Percentiles rank a stretch among this genome's conserved stretches.
Conservation (phyloP, 2,888 invertebrate species). For the Entomobrya proxima region DNA sequence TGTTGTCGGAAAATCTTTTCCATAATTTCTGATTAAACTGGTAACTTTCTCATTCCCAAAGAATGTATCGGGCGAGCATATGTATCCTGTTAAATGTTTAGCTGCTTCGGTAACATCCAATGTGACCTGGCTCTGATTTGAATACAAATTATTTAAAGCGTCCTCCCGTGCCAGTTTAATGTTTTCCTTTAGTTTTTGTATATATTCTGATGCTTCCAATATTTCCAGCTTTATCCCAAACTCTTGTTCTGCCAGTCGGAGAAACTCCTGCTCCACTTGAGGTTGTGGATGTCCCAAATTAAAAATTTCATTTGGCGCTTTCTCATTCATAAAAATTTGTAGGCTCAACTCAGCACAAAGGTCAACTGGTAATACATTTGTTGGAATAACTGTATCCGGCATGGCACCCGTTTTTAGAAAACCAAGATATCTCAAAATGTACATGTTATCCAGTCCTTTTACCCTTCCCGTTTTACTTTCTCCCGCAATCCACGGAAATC, state of each 20-base stretch:
- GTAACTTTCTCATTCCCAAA: slow-evolving; percentile 42
- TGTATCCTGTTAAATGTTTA: slow-evolving; percentile 6
- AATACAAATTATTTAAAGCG: not conserved
- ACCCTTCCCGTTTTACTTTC: not conserved
- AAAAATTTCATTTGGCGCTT: slow-evolving; percentile 8
- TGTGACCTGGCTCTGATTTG: not conserved
- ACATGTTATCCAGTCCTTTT: not conserved
- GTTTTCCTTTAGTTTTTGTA: not conserved
- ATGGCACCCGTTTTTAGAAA: not conserved
- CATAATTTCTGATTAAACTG: slow-evolving; percentile 28
- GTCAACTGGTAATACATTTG: not conserved
- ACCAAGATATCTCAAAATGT: not conserved
- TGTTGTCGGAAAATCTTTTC: not conserved
- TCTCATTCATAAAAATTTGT: not conserved
- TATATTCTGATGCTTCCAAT: slow-evolving; percentile 36
- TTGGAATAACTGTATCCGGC: not conserved
- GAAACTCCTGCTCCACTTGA: slow-evolving; percentile 48
- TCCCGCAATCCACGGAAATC: slow-evolving; percentile 20
- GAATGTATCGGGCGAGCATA: slow-evolving; percentile 23
- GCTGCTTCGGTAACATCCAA: slow-evolving; percentile 8
- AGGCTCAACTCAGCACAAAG: not conserved
- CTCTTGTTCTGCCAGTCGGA: slow-evolving; percentile 44
- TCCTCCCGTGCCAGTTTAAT: not conserved
- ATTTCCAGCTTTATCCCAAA: slow-evolving; percentile 47
- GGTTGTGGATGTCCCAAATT: slow-evolving; percentile 48